phyloP scores from a whole-genome alignment of 2,113 vertebrate genomes.

The Actenoides lindsayi region DNA sequence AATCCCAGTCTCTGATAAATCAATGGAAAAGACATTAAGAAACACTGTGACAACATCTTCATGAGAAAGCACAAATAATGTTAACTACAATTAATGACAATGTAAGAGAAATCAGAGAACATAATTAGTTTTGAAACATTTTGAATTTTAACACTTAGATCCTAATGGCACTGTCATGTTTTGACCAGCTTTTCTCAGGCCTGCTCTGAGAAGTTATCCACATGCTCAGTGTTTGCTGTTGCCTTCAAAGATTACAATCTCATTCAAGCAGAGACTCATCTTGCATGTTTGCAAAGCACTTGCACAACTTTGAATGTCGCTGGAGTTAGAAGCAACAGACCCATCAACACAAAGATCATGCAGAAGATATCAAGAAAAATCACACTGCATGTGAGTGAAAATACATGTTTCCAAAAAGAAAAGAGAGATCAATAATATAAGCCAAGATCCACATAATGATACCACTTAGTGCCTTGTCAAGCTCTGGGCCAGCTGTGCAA shows the following conservation, averaged over 20 bases:
- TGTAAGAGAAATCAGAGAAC: background rate
- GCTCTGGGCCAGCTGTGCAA: background rate
- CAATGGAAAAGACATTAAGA: background rate
- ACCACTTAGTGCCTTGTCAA: background rate
- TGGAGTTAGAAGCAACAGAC: background rate
- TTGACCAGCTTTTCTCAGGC: background rate
- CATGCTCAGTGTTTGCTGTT: background rate
- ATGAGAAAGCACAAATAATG: background rate
- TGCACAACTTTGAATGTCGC: constrained; percentile 13
- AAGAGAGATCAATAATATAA: background rate
- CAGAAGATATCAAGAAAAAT: background rate
- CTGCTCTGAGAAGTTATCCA: background rate
- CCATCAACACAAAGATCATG: background rate
- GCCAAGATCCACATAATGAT: background rate
- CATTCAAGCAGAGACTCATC: constrained; percentile 51
- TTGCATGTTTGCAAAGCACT: background rate
- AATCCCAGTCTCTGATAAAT: background rate
- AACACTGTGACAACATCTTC: background rate
- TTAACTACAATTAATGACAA: background rate
- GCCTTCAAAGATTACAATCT: constrained; percentile 38
- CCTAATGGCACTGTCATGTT: background rate
- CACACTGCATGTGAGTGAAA: background rate
- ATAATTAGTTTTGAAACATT: background rate
- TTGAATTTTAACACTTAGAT: background rate
- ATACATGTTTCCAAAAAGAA: background rate